A percentile compares a stretch with the other conserved stretches of the same genome.
phyloP scores from a whole-genome alignment of 2,888 invertebrate genomes.

The Peribatodes rhomboidaria region DNA sequence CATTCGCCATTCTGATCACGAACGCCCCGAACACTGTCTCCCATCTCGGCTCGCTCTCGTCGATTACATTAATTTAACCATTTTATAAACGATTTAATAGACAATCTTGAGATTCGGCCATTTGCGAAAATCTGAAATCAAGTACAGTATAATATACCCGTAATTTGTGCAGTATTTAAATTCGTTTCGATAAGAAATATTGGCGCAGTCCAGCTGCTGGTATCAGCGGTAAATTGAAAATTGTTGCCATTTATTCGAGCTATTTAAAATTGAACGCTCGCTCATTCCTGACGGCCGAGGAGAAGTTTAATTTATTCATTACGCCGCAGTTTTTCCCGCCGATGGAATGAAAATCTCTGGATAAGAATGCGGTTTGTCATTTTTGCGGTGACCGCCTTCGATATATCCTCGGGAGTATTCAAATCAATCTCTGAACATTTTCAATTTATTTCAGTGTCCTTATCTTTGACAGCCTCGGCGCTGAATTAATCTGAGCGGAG shows the following conservation, averaged over 20 bases:
- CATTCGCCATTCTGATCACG: conserved; percentile 83
- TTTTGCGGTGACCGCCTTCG: conserved; percentile 68
- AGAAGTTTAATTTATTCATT: conserved; percentile 72
- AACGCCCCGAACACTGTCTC: conserved; percentile 80
- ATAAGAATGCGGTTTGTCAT: conserved; percentile 71
- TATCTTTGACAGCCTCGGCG: conserved; percentile 84
- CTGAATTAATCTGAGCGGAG: conserved; percentile 85
- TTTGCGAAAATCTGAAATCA: conserved; percentile 62
- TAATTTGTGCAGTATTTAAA: conserved; percentile 47
- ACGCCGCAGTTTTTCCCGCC: conserved; percentile 63
- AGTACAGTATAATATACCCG: conserved; percentile 43
- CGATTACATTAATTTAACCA: conserved; percentile 85
- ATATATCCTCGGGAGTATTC: conserved; percentile 83
- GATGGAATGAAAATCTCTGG: conserved; percentile 57
- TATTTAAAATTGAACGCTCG: conserved; percentile 60
- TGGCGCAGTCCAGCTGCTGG: conserved; percentile 47
- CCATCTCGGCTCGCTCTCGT: conserved; percentile 80
- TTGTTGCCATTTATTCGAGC: conserved; percentile 56
- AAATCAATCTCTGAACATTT: conserved; percentile 87
- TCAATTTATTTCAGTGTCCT: conserved; percentile 87
- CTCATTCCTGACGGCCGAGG: conserved; percentile 59
- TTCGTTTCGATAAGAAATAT: conserved; percentile 47
- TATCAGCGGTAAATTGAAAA: conserved; percentile 59
- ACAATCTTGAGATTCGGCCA: conserved; percentile 76
- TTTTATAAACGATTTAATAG: conserved; percentile 85